Evolutionary conservation across 92 coral and sea anemone species (phyloP).

Genomic region (Epizoanthus ramosus): DNA sequence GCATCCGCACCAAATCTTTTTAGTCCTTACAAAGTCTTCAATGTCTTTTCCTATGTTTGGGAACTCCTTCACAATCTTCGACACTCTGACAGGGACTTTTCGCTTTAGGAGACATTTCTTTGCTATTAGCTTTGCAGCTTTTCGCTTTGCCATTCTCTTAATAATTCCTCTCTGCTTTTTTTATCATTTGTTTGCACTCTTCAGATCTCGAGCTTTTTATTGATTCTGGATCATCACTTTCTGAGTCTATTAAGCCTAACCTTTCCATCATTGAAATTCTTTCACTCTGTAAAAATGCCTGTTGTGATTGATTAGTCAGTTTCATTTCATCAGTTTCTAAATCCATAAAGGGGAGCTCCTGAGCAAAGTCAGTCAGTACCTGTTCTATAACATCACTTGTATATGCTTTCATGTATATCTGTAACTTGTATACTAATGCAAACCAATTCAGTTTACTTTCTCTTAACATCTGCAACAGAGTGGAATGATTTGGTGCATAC

Average conservation of each 20-base stretch:
- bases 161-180: slow-evolving; percentile 41
- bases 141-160: slow-evolving; percentile 45
- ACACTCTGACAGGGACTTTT: slow-evolving; percentile 47
- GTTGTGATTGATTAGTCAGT: slow-evolving; percentile 41
- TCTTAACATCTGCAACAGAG: slow-evolving; percentile 32
- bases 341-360: slow-evolving; percentile 39
- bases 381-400: slow-evolving; percentile 22
- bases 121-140: slow-evolving; percentile 49
- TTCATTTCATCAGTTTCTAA: slow-evolving; percentile 36
- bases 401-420: slow-evolving; percentile 37
- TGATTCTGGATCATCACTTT: slow-evolving; percentile 49
- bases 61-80: too few relatives aligned
- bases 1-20: slow-evolving; percentile 64
- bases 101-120: slow-evolving; percentile 49
- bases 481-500: slow-evolving; percentile 42
- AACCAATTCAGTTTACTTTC: slow-evolving; percentile 50
- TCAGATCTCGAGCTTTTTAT: slow-evolving; percentile 44
- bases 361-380: slow-evolving; percentile 38
- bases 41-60: slow-evolving; percentile 65
- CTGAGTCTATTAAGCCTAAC: slow-evolving; percentile 40
- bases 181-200: slow-evolving; percentile 34
- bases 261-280: slow-evolving; percentile 28
- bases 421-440: slow-evolving; percentile 41
- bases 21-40: slow-evolving; percentile 53
- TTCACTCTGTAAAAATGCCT: slow-evolving; percentile 38